Percentiles rank a stretch among this genome's conserved stretches.
Conservation (phyloP, 2,888 invertebrate genomes). For the Drosophila austrosaltans region DNA sequence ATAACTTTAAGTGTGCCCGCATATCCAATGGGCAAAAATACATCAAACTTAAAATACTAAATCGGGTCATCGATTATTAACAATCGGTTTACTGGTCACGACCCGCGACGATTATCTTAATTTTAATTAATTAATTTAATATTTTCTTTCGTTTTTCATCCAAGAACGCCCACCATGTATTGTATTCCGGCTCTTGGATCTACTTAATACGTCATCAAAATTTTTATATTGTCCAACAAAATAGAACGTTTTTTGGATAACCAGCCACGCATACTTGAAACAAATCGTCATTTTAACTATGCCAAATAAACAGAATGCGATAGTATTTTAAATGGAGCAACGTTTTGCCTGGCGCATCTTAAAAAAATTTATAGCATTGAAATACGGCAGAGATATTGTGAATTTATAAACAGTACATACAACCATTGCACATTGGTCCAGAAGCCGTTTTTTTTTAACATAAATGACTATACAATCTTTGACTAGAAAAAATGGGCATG, state of each 20-base stretch:
- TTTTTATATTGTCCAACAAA: conserved; percentile 68
- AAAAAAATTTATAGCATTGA: conserved; percentile 47
- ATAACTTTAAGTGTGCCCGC: too few relatives aligned
- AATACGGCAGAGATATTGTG: conserved; percentile 64
- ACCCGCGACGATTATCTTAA: too few relatives aligned
- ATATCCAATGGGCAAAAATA: too few relatives aligned
- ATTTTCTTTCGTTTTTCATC: conserved; percentile 43
- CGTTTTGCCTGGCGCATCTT: conserved; percentile 29
- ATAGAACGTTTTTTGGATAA: conserved; percentile 56
- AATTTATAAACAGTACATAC: conserved; percentile 44
- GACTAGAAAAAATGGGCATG: too few relatives aligned
- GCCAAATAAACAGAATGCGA: conserved; percentile 66
- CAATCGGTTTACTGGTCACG: too few relatives aligned
- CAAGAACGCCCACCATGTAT: conserved; percentile 29
- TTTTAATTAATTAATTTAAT: too few relatives aligned
- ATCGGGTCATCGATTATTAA: too few relatives aligned
- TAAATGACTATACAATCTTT: too few relatives aligned
- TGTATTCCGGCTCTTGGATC: conserved; percentile 57
- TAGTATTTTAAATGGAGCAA: conserved; percentile 42
- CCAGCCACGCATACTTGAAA: conserved; percentile 59
- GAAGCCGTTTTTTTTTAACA: too few relatives aligned
- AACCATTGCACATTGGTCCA: too few relatives aligned
- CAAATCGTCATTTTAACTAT: conserved; percentile 65
- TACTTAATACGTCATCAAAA: conserved; percentile 69
- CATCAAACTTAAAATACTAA: too few relatives aligned